Evolutionary conservation across 2,113 vertebrate species (phyloP).

Genomic region (Parotia lawesii): DNA sequence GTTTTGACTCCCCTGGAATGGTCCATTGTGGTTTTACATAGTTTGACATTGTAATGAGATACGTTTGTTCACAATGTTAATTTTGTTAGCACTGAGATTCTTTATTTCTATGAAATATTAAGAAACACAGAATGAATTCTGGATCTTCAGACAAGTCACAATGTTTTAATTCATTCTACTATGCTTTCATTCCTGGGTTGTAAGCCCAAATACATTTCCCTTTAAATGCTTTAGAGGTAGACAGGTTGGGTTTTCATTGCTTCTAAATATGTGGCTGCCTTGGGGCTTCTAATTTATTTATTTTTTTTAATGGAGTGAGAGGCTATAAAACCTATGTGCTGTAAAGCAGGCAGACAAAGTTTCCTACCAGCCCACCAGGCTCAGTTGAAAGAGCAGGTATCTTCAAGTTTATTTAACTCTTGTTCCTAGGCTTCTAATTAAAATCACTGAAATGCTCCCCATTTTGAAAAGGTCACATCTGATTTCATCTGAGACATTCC

Average conservation of each 20-base stretch:
- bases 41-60: constrained; percentile 25
- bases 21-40: background rate
- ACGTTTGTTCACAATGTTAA: background rate
- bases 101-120: constrained; percentile 49
- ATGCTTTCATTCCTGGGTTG: constrained; percentile 8
- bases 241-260: constrained; percentile 68
- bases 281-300: constrained; percentile 70
- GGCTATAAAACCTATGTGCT: constrained; percentile 63
- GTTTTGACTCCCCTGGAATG: background rate
- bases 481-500: constrained; percentile 60
- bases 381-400: background rate
- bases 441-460: constrained; percentile 50
- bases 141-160: constrained; percentile 40
- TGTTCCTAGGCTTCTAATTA: constrained; percentile 58
- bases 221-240: constrained; percentile 60
- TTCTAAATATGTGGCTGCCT: constrained; percentile 63
- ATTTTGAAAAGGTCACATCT: constrained; percentile 60
- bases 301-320: constrained; percentile 73
- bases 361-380: background rate
- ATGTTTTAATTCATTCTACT: constrained; percentile 64
- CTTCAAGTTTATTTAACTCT: constrained; percentile 17
- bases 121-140: constrained; percentile 40
- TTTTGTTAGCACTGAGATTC: constrained; percentile 1
- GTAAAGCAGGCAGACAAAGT: constrained; percentile 44
- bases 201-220: constrained; percentile 37